These are phyloP conservation scores for Vombatus ursinus DNA, from an alignment of 2,113 vertebrate genomes.

Conservation along the genomic window DNA sequence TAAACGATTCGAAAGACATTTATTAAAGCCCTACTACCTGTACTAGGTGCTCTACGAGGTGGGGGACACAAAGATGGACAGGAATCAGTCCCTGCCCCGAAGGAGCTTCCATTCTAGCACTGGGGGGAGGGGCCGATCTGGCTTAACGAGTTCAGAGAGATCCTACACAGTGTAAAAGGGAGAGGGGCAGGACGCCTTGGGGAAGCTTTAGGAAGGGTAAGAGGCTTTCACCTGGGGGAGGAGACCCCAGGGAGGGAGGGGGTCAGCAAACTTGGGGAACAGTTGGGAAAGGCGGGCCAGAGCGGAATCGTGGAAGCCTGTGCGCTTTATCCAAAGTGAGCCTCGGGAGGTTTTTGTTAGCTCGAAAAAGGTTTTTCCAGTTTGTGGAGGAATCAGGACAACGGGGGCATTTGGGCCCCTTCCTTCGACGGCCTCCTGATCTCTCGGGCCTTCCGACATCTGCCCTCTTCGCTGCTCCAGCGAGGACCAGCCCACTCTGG, in stretches of 20 bases:
- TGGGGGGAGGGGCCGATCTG: not conserved
- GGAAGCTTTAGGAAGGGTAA: not conserved
- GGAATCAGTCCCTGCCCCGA: not conserved
- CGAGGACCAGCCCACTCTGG: not conserved
- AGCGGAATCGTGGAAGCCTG: not conserved
- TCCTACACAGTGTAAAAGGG: too few relatives aligned
- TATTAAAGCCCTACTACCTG: not conserved
- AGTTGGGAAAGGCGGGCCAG: not conserved
- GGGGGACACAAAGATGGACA: not conserved
- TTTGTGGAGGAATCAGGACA: not conserved
- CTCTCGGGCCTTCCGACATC: not conserved
- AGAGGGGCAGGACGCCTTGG: not conserved
- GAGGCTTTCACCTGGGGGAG: not conserved
- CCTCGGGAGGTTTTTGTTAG: too few relatives aligned
- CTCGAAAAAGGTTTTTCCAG: too few relatives aligned
- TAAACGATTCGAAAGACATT: not conserved
- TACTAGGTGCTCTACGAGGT: too few relatives aligned
- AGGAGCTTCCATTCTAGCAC: not conserved
- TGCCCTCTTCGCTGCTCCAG: too few relatives aligned
- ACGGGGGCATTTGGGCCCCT: too few relatives aligned
- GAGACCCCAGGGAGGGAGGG: too few relatives aligned
- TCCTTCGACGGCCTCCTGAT: rapidly evolving
- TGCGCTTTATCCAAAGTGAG: not conserved
- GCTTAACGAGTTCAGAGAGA: not conserved
- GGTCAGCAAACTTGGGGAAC: too few relatives aligned